phyloP scores from a whole-genome alignment of 2,113 vertebrate genomes.

The Anthoscopus minutus region DNA sequence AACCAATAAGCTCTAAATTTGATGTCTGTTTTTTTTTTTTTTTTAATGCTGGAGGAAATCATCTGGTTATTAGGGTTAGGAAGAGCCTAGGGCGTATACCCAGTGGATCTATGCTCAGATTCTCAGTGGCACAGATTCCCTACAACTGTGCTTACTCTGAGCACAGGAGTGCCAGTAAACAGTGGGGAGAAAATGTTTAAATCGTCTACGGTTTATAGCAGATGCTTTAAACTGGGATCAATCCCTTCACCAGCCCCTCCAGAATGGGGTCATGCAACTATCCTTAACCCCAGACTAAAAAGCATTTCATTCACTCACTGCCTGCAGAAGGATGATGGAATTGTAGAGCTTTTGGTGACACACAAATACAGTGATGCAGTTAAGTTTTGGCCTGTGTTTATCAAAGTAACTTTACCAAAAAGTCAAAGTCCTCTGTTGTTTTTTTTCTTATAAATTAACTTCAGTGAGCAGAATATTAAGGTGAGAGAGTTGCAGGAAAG shows the following conservation, averaged over 20 bases:
- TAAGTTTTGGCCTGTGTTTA: background rate
- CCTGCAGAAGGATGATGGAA: background rate
- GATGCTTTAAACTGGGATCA: background rate
- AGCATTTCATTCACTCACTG: background rate
- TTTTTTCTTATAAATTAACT: background rate
- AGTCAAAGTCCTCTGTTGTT: background rate
- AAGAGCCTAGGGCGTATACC: background rate
- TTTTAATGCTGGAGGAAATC: background rate
- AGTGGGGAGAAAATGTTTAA: background rate
- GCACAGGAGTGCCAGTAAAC: background rate
- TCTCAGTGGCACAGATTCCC: background rate
- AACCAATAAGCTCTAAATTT: background rate
- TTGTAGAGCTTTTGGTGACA: background rate
- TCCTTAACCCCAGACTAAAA: background rate
- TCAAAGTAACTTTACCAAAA: background rate
- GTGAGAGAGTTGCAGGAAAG: background rate
- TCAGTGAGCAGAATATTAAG: background rate
- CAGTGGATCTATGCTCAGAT: background rate
- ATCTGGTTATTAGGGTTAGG: background rate
- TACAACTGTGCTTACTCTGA: background rate
- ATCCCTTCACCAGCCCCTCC: background rate
- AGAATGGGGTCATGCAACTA: fast-evolving
- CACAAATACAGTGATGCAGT: background rate
- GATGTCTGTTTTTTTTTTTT: background rate
- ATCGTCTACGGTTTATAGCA: background rate